A percentile compares a stretch with the other conserved stretches of the same genome.
Conservation (phyloP, 2,113 vertebrate species). For the Phrynocephalus versicolor region DNA sequence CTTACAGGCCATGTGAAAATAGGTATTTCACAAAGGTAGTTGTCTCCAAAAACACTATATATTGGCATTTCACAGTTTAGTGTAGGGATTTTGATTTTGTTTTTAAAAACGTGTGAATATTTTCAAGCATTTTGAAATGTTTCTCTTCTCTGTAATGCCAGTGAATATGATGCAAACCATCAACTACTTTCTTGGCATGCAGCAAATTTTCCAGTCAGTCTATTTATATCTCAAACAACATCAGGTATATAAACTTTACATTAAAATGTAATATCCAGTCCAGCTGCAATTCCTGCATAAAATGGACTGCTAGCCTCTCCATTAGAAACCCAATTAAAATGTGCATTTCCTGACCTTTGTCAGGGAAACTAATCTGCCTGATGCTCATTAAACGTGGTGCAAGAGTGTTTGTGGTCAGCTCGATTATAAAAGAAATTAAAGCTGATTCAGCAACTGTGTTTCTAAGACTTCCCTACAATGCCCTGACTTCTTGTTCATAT, state of each 20-base stretch:
- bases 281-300: constrained; percentile 40
- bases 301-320: constrained; percentile 51
- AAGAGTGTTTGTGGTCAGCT: constrained; percentile 33
- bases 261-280: constrained; percentile 51
- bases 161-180: constrained; percentile 41
- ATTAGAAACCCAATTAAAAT: constrained; percentile 62
- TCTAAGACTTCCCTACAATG: constrained; percentile 14
- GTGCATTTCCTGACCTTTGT: constrained; percentile 48
- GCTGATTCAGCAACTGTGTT: constrained; percentile 29
- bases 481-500: constrained; percentile 34
- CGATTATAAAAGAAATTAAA: constrained; percentile 50
- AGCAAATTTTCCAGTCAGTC: constrained; percentile 48
- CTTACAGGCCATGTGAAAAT: constrained; percentile 10
- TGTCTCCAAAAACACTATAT: neutral
- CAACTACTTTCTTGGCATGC: constrained; percentile 45
- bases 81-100: neutral
- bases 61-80: constrained; percentile 18
- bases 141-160: constrained; percentile 35
- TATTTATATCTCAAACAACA: constrained; percentile 52
- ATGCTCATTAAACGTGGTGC: constrained; percentile 53
- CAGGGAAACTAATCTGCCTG: constrained; percentile 45
- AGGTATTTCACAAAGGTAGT: constrained; percentile 10
- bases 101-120: constrained; percentile 7
- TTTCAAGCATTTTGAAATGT: constrained; percentile 24
- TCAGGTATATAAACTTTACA: constrained; percentile 49